phyloP scores from a whole-genome alignment of 2,888 invertebrate genomes.

The Metacarcinus magister region DNA sequence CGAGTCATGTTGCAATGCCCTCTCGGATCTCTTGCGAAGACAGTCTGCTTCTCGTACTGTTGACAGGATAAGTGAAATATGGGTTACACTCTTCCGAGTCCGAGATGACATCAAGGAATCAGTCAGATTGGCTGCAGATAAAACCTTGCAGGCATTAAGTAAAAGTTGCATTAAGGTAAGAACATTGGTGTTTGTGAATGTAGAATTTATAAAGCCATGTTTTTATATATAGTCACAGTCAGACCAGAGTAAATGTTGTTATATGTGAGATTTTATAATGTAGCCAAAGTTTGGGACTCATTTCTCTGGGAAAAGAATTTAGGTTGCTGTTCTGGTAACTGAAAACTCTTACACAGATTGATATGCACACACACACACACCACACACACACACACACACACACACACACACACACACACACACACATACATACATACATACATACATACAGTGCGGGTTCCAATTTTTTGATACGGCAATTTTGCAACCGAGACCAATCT shows the following conservation, averaged over 20 bases:
- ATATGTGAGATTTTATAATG: not conserved
- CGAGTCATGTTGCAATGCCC: constrained; percentile 95
- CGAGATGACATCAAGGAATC: constrained; percentile 98
- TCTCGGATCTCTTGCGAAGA: constrained; percentile 90
- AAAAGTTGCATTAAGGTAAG: constrained; percentile 87
- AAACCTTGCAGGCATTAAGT: constrained; percentile 89
- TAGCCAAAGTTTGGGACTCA: not conserved
- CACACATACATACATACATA: no score
- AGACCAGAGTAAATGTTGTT: not conserved
- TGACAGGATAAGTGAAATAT: constrained; percentile 87
- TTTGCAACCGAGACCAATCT: no score
- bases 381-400: no score
- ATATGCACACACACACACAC: no score
- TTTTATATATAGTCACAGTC: not conserved
- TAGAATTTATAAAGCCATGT: not conserved
- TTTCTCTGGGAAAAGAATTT: no score
- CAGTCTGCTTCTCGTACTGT: constrained; percentile 79
- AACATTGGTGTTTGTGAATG: not conserved
- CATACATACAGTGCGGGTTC: no score
- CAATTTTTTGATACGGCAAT: no score
- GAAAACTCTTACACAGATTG: no score
- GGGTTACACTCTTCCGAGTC: constrained; percentile 93
- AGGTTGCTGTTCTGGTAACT: no score
- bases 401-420: no score
- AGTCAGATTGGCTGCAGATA: constrained; percentile 90